Evolutionary conservation across 64 coral and sea anemone species (phyloP).

Genomic region (Porites lutea): DNA sequence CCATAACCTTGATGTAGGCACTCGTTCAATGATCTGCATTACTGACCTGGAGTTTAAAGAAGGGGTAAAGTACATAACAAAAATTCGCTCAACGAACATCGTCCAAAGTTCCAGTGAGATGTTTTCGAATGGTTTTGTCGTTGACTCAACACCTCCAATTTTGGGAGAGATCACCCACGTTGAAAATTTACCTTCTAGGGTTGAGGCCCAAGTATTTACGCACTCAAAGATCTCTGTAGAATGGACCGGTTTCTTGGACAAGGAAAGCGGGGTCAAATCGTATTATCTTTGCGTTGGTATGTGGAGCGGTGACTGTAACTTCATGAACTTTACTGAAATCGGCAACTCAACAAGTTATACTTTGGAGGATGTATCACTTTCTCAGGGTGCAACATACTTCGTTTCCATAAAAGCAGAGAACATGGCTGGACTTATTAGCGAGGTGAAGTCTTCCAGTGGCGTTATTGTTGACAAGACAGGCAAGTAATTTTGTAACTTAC

Average conservation of each 20-base stretch:
- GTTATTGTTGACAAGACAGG: conserved; percentile 89
- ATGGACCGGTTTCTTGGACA: conserved; percentile 83
- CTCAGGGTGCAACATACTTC: conserved; percentile 44
- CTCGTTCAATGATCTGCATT: conserved; percentile 64
- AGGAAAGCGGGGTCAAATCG: conserved; percentile 63
- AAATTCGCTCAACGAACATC: conserved; percentile 62
- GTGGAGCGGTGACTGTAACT: conserved; percentile 58
- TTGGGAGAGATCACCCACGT: conserved; percentile 65
- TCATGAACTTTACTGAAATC: conserved; percentile 47
- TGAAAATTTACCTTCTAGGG: conserved; percentile 37
- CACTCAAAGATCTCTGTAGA: conserved; percentile 63
- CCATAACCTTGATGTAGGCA: conserved; percentile 60
- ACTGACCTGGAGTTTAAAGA: conserved; percentile 76
- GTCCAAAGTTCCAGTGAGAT: conserved; percentile 50
- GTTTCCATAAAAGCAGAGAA: conserved; percentile 51
- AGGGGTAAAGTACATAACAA: conserved; percentile 83
- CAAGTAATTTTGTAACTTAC: not conserved
- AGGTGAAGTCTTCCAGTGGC: conserved; percentile 67
- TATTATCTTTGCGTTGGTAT: conserved; percentile 87
- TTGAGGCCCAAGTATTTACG: conserved; percentile 12
- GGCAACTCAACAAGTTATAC: conserved; percentile 55
- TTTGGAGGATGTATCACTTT: not conserved
- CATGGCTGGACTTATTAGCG: conserved; percentile 67
- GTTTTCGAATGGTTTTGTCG: conserved; percentile 74
- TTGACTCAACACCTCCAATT: conserved; percentile 80